Evolutionary conservation across 2,113 vertebrate genomes (phyloP).

Genomic region (Hiodon tergisus): DNA sequence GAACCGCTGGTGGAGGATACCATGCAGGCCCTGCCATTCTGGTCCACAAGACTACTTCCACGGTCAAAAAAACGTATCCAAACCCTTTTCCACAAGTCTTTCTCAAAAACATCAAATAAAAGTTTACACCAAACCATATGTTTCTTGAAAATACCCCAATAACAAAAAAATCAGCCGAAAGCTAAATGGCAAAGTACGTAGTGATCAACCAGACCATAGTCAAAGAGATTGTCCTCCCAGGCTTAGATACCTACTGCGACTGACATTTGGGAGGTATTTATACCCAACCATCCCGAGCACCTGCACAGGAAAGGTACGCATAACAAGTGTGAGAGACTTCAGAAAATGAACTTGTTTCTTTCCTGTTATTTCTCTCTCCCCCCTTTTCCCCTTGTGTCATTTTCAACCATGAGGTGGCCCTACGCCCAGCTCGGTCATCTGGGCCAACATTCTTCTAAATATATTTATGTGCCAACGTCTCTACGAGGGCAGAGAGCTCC

Average conservation of each 20-base stretch:
- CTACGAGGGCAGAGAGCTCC: background rate
- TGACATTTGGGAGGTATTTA: constrained; percentile 9
- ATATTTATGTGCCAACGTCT: constrained; percentile 3
- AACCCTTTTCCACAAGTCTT: background rate
- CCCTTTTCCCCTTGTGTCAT: background rate
- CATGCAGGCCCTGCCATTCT: background rate
- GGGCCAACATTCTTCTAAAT: background rate
- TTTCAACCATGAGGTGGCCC: background rate
- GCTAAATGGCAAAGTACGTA: no score
- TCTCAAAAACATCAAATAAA: background rate
- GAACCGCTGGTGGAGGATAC: constrained; percentile 14
- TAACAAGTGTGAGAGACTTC: background rate
- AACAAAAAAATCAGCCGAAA: no score
- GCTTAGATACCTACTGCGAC: background rate
- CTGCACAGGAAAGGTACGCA: background rate
- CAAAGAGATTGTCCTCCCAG: no score
- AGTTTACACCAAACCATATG: background rate
- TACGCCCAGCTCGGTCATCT: background rate
- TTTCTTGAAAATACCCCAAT: no score
- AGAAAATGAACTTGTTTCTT: background rate
- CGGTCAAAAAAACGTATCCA: background rate
- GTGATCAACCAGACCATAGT: no score
- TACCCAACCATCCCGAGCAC: background rate
- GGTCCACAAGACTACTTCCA: background rate
- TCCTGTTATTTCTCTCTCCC: background rate